A percentile compares a stretch with the other conserved stretches of the same genome.
These are phyloP conservation scores for Synanthedon vespiformis DNA, from an alignment of 2,888 invertebrate genomes.

Conservation along the genomic window DNA sequence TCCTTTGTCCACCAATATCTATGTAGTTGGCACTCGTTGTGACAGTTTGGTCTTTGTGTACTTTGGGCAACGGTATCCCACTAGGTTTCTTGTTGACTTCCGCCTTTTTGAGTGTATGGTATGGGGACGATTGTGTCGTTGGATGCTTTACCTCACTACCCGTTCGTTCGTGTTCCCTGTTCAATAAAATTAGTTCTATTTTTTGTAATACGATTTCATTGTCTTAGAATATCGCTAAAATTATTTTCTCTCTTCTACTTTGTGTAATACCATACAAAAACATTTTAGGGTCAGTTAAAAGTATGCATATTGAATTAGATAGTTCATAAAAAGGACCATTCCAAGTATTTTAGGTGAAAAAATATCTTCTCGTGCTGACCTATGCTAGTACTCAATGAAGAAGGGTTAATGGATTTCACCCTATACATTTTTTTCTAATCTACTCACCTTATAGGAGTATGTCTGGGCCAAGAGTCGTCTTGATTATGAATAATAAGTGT, in stretches of 20 bases:
- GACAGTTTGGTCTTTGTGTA: slow-evolving; percentile 53
- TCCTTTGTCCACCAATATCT: slow-evolving; percentile 62
- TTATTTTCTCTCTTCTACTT: not conserved
- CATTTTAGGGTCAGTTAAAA: too few species aligned
- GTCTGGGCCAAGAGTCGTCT: slow-evolving; percentile 77
- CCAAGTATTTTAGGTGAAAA: too few species aligned
- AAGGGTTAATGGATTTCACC: too few species aligned
- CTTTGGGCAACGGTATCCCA: slow-evolving; percentile 57
- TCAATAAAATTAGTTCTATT: not conserved
- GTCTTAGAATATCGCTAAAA: not conserved
- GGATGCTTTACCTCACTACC: slow-evolving; percentile 60
- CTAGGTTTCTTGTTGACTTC: slow-evolving; percentile 55
- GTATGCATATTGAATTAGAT: too few species aligned
- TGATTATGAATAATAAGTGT: slow-evolving; percentile 86
- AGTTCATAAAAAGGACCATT: too few species aligned
- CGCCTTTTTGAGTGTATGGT: slow-evolving; percentile 55
- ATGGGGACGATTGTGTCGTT: slow-evolving; percentile 55
- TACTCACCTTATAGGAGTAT: slow-evolving; percentile 52
- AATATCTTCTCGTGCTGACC: too few species aligned
- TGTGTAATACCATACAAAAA: too few species aligned
- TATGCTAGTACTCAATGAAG: too few species aligned
- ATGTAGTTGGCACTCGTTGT: slow-evolving; percentile 56
- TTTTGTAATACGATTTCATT: not conserved
- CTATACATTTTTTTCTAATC: too few species aligned
- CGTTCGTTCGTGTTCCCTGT: slow-evolving; percentile 61